Evolutionary conservation across 1,140 invertebrate genomes (phyloP), one percentile per base, ranked within the genome.

Genomic region (Acromyrmex echinatior): DNA sequence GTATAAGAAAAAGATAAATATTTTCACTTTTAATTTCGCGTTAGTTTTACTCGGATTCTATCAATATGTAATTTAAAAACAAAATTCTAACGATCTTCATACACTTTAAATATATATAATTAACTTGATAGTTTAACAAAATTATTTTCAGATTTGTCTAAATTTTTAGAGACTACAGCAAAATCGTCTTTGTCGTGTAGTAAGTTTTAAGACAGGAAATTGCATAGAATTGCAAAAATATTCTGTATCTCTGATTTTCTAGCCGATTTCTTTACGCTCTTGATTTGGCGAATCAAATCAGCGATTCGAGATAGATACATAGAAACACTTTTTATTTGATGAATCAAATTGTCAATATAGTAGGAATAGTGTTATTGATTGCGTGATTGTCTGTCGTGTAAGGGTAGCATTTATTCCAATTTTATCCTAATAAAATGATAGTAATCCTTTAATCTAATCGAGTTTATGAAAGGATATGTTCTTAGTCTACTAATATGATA

Each of bases 391-490:
- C 28, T 51, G 18, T 21, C 16, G 4, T 6, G 14, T 65, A 45
- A 53, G 16, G 16, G 1, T 21, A 51, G 14, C 49, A 79, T 60
- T 88, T 76, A 76, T 82, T 18, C 10, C 18, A 39, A n/a, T 70
- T 21, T 66, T 68, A 68, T 66, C 28, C 14, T n/a, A 66, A 66
- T 35, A 68, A 79, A 31, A 14, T 53, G 28, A 14, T 21, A 7
- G 56, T 74, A 14, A 58, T 53, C 56, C 86, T 90, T 86, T 89
- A 84, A 90, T 90, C 39, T 90, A 84, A 87, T 79, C 74, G 62
- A 25, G 56, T 80, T 90, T 87, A 90, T 90, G 89, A 90, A 76
- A 90, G 88, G 80, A 49, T 51, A n/a, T 39, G 7, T 39, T 51
- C 4, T 12, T 5, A 16, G 28, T 56, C n/a, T 39, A 56, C 25